Base-by-base conservation (phyloP, 2,113 vertebrate species). In the Gambusia affinis region DNA sequence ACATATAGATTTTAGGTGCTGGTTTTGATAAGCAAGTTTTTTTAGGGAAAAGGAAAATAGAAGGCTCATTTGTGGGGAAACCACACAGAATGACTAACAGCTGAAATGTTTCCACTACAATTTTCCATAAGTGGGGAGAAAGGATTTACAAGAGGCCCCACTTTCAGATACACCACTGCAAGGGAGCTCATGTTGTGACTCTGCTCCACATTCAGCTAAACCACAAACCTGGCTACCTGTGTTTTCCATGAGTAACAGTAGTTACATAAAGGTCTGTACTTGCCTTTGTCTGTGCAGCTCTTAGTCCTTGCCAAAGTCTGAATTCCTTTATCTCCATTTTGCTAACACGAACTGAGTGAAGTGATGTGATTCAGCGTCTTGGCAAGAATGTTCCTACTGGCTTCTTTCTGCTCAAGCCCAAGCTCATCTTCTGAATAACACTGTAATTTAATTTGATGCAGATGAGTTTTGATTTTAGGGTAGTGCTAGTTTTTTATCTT, bases 121-220 rank as follows among this genome's bases (percentile, higher is more conserved):
- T 70, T 88, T 87, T 82, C 81, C 86, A 27, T 7, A 47, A 75
- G 73, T 54, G 37, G 61, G 74, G 27, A 74, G 39, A 60, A 37
- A 27, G 67, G 80, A 76, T 89, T 91, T 82, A 88, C 4, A 62
- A 80, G 78, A n/a, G 39, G 54, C 5, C 67, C 69, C 64, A 14
- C 63, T 73, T 67, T 66, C 76, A 72, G 73, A 33, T 70, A 60
- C 62, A 24, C 30, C n/a, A 27, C 76, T 76, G 51, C 28, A 62
- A 61, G 27, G n/a, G 39, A 60, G 30, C 60, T 68, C 71, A 73
- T 70, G 78, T 67, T 76, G 71, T 73, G 39, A 87, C 68, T 91
- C 90, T 93, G 90, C 89, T 39, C 76, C 81, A 82, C 60, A 60
- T 68, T 39, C 84, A 88, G 77, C 81, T 85, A 89, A 90, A 88